Evolutionary conservation across 2,888 invertebrate genomes (phyloP).

Genomic region (Macrophya annulata): DNA sequence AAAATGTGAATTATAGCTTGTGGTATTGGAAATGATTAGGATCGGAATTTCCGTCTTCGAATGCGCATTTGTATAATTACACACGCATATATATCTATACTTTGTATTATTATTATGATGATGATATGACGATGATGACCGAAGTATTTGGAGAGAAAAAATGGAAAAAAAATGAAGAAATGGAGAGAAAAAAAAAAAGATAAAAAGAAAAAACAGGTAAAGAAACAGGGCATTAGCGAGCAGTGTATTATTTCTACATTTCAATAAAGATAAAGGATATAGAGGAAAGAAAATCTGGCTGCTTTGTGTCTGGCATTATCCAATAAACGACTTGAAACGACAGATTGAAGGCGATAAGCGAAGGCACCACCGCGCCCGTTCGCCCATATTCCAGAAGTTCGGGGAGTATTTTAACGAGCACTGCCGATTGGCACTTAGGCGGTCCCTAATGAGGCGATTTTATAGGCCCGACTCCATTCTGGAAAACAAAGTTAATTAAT

Average conservation of each 20-base stretch:
- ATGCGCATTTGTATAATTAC: conserved; percentile 27
- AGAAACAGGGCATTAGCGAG: conserved; percentile 33
- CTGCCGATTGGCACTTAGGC: conserved; percentile 68
- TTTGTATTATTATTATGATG: conserved; percentile 22
- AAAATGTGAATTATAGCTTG: conserved; percentile 29
- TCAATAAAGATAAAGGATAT: conserved; percentile 49
- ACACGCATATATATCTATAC: not conserved
- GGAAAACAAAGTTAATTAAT: conserved; percentile 70
- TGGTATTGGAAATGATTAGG: conserved; percentile 31
- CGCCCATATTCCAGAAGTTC: conserved; percentile 61
- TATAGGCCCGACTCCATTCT: conserved; percentile 67
- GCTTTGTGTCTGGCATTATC: conserved; percentile 52
- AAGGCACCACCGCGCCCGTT: conserved; percentile 29
- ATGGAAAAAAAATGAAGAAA: not conserved
- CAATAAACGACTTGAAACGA: conserved; percentile 55
- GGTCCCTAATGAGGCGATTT: conserved; percentile 72
- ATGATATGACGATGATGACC: not conserved
- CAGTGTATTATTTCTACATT: conserved; percentile 50
- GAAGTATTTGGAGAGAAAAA: conserved; percentile 8
- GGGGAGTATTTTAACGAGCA: conserved; percentile 67
- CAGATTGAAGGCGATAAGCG: conserved; percentile 57
- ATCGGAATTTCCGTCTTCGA: conserved; percentile 38
- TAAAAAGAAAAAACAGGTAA: not conserved
- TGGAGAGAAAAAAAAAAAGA: not conserved
- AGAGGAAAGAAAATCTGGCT: conserved; percentile 51